These are phyloP conservation scores for Cyanoderma ruficeps DNA, from an alignment of 2,113 vertebrate species.

Conservation along the genomic window DNA sequence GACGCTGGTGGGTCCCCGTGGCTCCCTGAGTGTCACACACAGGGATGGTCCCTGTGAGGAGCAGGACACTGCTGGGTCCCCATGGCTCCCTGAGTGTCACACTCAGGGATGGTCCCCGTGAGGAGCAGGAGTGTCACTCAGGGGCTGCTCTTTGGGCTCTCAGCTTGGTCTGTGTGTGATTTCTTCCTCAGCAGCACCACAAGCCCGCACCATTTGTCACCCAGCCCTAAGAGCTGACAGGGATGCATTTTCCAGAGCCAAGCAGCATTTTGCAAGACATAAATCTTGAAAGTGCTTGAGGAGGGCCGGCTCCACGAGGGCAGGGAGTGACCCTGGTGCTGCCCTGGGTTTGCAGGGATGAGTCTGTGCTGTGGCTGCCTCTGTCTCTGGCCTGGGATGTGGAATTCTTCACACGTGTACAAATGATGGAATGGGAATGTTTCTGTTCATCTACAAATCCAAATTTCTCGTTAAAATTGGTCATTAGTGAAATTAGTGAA, in stretches of 20 bases:
- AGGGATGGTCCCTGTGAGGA: neutral
- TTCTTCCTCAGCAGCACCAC: neutral
- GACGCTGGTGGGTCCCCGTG: neutral
- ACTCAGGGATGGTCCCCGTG: neutral
- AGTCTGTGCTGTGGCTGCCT: neutral
- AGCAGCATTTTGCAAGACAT: neutral
- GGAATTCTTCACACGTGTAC: neutral
- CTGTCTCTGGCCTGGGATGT: neutral
- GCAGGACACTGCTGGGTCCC: neutral
- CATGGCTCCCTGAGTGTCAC: neutral
- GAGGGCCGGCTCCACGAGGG: neutral
- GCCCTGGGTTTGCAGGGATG: neutral
- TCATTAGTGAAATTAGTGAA: conserved; percentile 50
- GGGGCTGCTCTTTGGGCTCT: neutral
- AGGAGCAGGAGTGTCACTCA: neutral
- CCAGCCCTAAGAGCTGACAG: neutral
- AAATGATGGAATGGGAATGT: neutral
- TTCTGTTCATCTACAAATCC: conserved; percentile 38
- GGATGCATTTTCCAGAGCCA: neutral
- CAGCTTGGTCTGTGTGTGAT: neutral
- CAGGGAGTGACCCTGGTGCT: neutral
- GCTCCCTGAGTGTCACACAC: neutral
- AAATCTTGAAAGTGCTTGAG: neutral
- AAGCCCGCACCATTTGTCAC: neutral
- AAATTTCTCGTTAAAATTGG: conserved; percentile 56